phyloP scores from a whole-genome alignment of 2,797 vertebrate species.

The Steatocranus sp. region DNA sequence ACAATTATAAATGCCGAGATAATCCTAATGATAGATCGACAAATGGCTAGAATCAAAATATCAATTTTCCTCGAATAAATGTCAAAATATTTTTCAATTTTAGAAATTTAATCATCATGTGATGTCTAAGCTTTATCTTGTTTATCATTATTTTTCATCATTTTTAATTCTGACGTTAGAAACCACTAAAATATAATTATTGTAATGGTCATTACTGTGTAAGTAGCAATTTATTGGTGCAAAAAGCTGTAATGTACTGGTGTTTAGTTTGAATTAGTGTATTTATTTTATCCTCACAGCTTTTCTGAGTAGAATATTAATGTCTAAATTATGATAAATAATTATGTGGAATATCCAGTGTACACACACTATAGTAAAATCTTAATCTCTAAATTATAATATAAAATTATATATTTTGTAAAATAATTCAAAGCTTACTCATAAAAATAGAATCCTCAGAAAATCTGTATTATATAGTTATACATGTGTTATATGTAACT shows the following conservation, averaged over 20 bases:
- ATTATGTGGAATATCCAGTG: too few relatives aligned
- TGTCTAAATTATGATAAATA: background rate
- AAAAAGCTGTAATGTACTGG: background rate
- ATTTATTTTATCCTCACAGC: background rate
- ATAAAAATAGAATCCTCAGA: too few relatives aligned
- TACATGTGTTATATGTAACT: too few relatives aligned
- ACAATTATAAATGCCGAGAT: background rate
- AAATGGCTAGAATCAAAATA: background rate
- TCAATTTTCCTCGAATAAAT: background rate
- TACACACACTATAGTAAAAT: too few relatives aligned
- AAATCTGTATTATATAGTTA: too few relatives aligned
- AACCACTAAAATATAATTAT: background rate
- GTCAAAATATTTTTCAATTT: background rate
- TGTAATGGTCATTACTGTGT: background rate
- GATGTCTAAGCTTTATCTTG: background rate
- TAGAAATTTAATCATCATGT: background rate
- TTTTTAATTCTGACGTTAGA: background rate
- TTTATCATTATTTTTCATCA: accelerated
- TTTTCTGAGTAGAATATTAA: background rate
- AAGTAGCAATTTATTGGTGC: background rate
- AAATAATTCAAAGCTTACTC: too few relatives aligned
- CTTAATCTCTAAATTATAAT: too few relatives aligned
- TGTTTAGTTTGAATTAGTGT: background rate
- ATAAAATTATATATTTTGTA: too few relatives aligned
- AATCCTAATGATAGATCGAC: background rate